These are phyloP conservation scores for Nomada lathburiana DNA, from an alignment of 2,888 invertebrate species.

Conservation along the genomic window DNA sequence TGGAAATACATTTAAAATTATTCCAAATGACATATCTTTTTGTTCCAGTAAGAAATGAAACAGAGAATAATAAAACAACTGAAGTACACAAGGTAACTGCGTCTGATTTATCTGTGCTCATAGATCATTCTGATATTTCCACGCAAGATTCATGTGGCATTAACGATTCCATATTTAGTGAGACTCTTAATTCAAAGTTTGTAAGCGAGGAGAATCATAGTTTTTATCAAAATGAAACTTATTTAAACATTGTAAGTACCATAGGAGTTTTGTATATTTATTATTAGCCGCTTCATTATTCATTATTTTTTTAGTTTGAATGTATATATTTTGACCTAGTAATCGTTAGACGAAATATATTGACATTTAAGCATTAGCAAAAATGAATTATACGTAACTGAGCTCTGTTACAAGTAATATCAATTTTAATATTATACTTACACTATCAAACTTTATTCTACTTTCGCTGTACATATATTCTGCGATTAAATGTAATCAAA, in stretches of 20 bases:
- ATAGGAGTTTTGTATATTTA: neutral
- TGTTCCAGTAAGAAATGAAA: conserved; percentile 87
- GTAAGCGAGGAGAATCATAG: neutral
- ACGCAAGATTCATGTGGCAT: conserved; percentile 86
- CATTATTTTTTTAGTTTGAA: neutral
- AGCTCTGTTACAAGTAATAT: too few relatives aligned
- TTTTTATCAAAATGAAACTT: neutral
- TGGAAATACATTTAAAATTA: neutral
- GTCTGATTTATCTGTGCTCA: conserved; percentile 88
- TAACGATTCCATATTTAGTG: neutral
- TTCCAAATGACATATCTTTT: neutral
- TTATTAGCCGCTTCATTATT: neutral
- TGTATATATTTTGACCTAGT: neutral
- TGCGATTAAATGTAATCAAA: too few relatives aligned
- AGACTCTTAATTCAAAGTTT: neutral
- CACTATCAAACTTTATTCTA: too few relatives aligned
- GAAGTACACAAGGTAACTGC: conserved; percentile 89
- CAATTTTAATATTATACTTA: neutral
- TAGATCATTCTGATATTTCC: conserved; percentile 86
- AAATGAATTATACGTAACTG: neutral
- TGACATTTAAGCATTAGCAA: neutral
- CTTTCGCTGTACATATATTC: too few relatives aligned
- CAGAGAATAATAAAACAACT: conserved; percentile 88
- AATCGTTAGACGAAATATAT: neutral
- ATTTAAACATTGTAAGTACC: conserved; percentile 21